Base-by-base conservation (phyloP, 2,113 vertebrate genomes). In the Hippocampus barbouri region DNA sequence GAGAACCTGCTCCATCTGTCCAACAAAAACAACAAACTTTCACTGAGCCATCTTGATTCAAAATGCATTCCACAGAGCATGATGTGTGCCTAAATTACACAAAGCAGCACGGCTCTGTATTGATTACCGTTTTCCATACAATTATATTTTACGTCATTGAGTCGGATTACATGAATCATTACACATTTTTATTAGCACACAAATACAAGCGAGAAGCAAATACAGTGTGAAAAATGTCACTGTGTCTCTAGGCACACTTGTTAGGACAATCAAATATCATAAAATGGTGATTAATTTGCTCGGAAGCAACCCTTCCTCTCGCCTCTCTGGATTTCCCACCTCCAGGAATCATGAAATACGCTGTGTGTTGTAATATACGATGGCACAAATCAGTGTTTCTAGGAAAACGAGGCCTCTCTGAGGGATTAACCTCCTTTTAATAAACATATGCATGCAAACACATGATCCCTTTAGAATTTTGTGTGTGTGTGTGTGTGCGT, bases 341-440 rank as follows among this genome's bases (percentile, higher is more conserved):
- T 69, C 69, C 45, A 56, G 70, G 71, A 43, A 20, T 80, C 67
- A 65, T 74, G 62, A 68, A 57, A 66, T 66, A 14, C 54, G 20
- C 27, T 43, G 73, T 53, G 70, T 68, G 65, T 76, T 75, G 43
- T 75, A 64, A 66, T 20, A 30, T 74, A 76, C 68, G 71, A 79
- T 69, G 63, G 25, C 40, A 62, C 57, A 66, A 76, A 66, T 70
- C 62, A 47, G 63, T 66, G 43, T 69, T 59, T 71, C 57, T 70
- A 63, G 67, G 69, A 77, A 80, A 75, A 49, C 68, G 30, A 81
- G 68, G 30, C 59, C 75, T 81, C 66, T 76, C 80, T 69, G 70
- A 56, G 78, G 78, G 68, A 79, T 69, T 78, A 75, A 77, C 78
- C 78, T 71, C 41, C 71, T 75, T 82, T 78, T 27, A 65, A 74